Base-by-base conservation (phyloP, 2,113 vertebrate genomes). In the Probosciger aterrimus region DNA sequence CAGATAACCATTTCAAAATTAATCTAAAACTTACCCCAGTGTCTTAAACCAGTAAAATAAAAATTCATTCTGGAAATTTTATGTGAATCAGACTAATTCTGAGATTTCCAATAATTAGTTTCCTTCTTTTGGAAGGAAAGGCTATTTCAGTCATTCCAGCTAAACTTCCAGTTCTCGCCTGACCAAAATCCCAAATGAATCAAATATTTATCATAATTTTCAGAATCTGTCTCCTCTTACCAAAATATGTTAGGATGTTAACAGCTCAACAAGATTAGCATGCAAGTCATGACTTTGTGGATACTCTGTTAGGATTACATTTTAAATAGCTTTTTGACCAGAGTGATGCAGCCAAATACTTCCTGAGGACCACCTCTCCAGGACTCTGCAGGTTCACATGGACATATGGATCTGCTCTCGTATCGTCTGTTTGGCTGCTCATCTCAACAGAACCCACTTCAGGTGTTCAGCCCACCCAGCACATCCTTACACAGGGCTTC, bases 331-430 rank as follows among this genome's bases (percentile, higher is more conserved):
- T 3, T 55, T 88, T 83, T 70, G 25, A 44, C 30, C 59, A 52
- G n/a, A 18, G 10, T 2, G 25, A 31, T 16, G 47, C 44, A 53
- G 28, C 7, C 31, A 22, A 23, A n/a, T 28, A 1, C 8, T 7
- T 39, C 44, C 71, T 0, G 16, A 80, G 44, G 44, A 55, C 37
- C 39, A 7, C 6, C 28, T 22, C 19, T 28, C 37, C 63, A 44
- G 57, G 44, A 8, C 63, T 28, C 59, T 5, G 12, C 20, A 20
- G 18, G 14, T 12, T 23, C 25, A 27, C 20, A 15, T 1, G 6
- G 49, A 28, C 0, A 1, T 0, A 3, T 3, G 23, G 62, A 30
- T 13, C 62, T 11, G 71, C 62, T 41, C 15, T 68, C 16, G 0
- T 22, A 22, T 5, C 57, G 4, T 4, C 30, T 4, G 2, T 25